Base-by-base conservation (phyloP, 2,113 vertebrate species). In the Silurus asotus region DNA sequence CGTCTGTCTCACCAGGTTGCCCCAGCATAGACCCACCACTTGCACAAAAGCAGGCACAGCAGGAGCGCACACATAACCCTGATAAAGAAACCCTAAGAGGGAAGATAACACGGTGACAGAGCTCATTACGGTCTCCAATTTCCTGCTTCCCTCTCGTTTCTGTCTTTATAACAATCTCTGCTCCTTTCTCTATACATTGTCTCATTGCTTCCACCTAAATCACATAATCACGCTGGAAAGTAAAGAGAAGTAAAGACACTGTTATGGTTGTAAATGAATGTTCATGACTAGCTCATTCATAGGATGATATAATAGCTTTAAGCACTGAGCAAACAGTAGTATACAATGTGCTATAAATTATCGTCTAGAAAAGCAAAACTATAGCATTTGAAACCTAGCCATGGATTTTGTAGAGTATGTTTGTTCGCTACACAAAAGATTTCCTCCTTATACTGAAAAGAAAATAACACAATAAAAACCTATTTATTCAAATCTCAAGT, bases 71-170 rank as follows among this genome's bases (percentile, higher is more conserved):
- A 90, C 90, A 80, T 80, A 2, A 91, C 87, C 87, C 59, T 82
- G 91, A 93, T 93, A 92, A 28, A 94, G 91, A 91, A 94, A 94
- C 94, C 92, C 89, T 89, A 90, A 94, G 92, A 93, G 91, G 76
- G 20, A 84, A 90, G 93, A 94, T 93, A 94, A 94, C 84, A 90
- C 56, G 86, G 86, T 80, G 89, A 91, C 90, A 92, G 85, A 91
- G 88, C 90, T 93, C 75, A 93, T 92, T 92, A 91, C 90, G 90
- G 90, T 81, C 87, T 81, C 81, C 25, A 55, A 49, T 83, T 64
- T 82, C 83, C 59, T 49, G 53, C 10, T 81, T 61, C 37, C 37
- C 37, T 72, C 45, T 72, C 51, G 2, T 65, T 64, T 69, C 76
- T 69, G 23, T 25, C 70, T 77, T 62, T 59, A 37, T 17, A 37